Evolutionary conservation across 2,113 vertebrate genomes (phyloP).

Genomic region (Tragulus kanchil): DNA sequence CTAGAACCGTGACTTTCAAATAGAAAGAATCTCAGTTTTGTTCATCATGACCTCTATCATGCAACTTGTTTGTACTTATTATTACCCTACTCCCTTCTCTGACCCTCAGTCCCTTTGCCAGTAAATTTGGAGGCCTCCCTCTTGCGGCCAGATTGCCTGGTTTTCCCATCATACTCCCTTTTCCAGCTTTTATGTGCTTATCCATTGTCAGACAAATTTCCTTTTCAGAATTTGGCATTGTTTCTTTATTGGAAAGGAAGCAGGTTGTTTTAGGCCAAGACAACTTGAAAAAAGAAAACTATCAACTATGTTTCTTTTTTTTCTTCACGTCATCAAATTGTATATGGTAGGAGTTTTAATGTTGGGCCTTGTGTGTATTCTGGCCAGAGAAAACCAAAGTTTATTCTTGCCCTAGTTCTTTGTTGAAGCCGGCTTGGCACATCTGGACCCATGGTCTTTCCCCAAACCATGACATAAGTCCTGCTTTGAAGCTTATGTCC

Average conservation of each 20-base stretch:
- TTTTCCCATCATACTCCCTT: constrained; percentile 60
- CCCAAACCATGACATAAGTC: constrained; percentile 39
- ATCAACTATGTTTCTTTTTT: not conserved
- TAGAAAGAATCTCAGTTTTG: constrained; percentile 62
- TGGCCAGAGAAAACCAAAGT: not conserved
- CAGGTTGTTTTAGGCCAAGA: constrained; percentile 56
- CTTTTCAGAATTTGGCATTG: constrained; percentile 72
- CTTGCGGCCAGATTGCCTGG: not conserved
- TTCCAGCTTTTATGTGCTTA: constrained; percentile 68
- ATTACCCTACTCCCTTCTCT: constrained; percentile 37
- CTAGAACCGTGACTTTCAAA: constrained; percentile 56
- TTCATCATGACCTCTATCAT: constrained; percentile 57
- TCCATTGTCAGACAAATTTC: constrained; percentile 69
- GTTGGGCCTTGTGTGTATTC: not conserved
- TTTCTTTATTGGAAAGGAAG: constrained; percentile 72
- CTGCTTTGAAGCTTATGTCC: constrained; percentile 13
- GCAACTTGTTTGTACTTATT: constrained; percentile 44
- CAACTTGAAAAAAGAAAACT: constrained; percentile 56
- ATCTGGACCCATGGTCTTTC: not conserved
- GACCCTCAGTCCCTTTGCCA: constrained; percentile 39
- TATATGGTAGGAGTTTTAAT: not conserved
- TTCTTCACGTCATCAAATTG: not conserved
- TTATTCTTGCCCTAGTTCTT: not conserved
- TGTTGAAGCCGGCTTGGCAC: not conserved
- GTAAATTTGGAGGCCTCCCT: constrained; percentile 60